phyloP scores from a whole-genome alignment of 2,113 vertebrate genomes.

The Cygnus buccinator region DNA sequence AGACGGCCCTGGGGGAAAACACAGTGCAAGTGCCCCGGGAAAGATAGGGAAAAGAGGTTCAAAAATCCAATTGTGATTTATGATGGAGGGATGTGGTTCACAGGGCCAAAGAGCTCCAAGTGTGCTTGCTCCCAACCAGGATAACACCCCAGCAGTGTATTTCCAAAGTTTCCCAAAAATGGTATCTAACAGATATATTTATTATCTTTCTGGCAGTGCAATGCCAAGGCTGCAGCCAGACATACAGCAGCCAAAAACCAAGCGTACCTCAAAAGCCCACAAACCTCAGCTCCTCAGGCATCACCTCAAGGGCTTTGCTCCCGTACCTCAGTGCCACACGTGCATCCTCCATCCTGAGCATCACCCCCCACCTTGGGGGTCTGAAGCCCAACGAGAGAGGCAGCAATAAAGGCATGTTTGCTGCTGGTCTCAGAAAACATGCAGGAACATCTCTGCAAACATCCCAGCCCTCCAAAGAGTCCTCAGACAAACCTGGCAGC shows the following conservation, averaged over 20 bases:
- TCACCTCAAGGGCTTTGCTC: neutral
- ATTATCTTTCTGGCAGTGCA: neutral
- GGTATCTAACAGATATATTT: accelerated
- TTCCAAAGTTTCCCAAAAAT: neutral
- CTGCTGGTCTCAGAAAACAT: neutral
- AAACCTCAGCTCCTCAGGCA: neutral
- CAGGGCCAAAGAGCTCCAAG: neutral
- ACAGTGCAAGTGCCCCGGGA: accelerated
- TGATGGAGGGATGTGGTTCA: neutral
- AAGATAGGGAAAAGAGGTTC: neutral
- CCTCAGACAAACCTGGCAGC: neutral
- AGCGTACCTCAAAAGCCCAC: accelerated
- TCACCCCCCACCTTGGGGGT: neutral
- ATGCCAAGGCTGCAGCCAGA: neutral
- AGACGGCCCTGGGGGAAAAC: neutral
- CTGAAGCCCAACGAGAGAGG: accelerated
- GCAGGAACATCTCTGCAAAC: neutral
- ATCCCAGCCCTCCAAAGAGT: neutral
- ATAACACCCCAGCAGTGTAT: neutral
- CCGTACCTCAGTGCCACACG: accelerated
- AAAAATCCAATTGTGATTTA: neutral
- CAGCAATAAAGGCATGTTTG: neutral
- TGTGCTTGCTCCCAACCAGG: accelerated
- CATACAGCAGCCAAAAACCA: neutral
- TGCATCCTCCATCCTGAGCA: neutral